Evolutionary conservation across 2,797 vertebrate species (phyloP), one percentile per base, ranked within the genome.

Genomic region (Sternotherus odoratus): DNA sequence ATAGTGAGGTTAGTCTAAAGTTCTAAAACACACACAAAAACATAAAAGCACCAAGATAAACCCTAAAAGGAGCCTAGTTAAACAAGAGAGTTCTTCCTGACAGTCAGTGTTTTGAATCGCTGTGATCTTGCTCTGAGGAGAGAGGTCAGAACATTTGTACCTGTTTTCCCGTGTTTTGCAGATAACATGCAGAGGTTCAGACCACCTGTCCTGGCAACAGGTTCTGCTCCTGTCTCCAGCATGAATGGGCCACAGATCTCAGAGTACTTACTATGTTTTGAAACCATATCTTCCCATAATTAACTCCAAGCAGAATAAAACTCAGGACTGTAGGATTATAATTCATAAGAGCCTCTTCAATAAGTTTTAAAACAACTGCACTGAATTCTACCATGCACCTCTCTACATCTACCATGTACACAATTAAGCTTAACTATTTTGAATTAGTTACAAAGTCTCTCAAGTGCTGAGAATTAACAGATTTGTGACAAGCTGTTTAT

Each of bases 221-320:
- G 69, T 86, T 46, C 72, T 49, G 91, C 94, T 89, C 48, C 60
- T 86, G 51, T 81, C 46, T 77, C 60, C 1, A 1, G 48, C 0
- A 0, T 81, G 51, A 84, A 88, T 91, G 74, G 86, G 82, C 87
- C 79, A 78, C 69, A 4, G 82, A 56, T 85, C 82, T 4, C 57
- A 83, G 84, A 89, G 91, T 82, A 91, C 78, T 95, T 90, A 93
- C 90, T 33, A 17, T 11, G 3, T 91, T 94, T 79, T 77, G 85
- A 94, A 96, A 88, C 39, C 77, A 66, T 75, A 69, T 95, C 77
- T 91, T 51, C 66, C 53, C 56, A 3, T 95, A 96, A 97, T 97
- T 96, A 96, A 90, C 91, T 97, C 88, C 48, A 82, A 91, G 85
- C 48, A 74, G 95, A 87, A 87, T 86, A 86, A 95, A 96, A 83